Percentiles rank a stretch among this genome's conserved stretches.
These are phyloP conservation scores for Conus canariensis DNA, from an alignment of 2,888 invertebrate genomes.

Conservation along the genomic window DNA sequence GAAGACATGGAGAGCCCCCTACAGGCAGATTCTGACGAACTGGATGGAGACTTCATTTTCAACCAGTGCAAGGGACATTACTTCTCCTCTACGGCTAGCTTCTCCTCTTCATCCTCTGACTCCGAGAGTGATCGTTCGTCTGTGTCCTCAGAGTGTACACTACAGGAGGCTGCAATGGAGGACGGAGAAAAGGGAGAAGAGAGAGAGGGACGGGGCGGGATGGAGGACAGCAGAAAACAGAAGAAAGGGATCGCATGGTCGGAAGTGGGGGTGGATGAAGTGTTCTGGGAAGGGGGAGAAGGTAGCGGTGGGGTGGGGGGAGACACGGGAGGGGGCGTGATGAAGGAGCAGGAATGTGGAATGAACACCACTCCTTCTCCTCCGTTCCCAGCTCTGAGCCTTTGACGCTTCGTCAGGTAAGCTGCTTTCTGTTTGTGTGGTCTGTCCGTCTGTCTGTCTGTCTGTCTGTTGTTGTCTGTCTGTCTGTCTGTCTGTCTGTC, in stretches of 20 bases:
- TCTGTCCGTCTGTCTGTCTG: background rate
- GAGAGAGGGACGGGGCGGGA: background rate
- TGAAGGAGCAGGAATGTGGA: too few species aligned
- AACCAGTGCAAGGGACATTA: conserved; percentile 31
- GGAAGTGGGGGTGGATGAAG: background rate
- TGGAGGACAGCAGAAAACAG: background rate
- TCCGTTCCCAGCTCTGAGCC: background rate
- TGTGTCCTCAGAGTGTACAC: background rate
- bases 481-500: background rate
- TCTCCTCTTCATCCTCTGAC: conserved; percentile 42
- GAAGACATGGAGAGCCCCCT: background rate
- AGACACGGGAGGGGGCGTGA: background rate
- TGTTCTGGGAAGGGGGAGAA: background rate
- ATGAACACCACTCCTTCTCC: background rate
- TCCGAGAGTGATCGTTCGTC: background rate
- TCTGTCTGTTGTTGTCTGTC: conserved; percentile 6
- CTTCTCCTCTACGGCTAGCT: conserved; percentile 37
- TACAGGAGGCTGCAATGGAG: background rate
- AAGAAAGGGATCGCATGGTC: background rate
- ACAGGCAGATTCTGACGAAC: background rate
- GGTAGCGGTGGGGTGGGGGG: background rate
- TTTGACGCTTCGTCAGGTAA: background rate
- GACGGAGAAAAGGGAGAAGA: background rate
- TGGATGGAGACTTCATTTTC: conserved; percentile 3
- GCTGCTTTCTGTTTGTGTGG: background rate